Evolutionary conservation across 2,113 vertebrate genomes (phyloP), one percentile per base, ranked within the genome.

Genomic region (Xenopus borealis): DNA sequence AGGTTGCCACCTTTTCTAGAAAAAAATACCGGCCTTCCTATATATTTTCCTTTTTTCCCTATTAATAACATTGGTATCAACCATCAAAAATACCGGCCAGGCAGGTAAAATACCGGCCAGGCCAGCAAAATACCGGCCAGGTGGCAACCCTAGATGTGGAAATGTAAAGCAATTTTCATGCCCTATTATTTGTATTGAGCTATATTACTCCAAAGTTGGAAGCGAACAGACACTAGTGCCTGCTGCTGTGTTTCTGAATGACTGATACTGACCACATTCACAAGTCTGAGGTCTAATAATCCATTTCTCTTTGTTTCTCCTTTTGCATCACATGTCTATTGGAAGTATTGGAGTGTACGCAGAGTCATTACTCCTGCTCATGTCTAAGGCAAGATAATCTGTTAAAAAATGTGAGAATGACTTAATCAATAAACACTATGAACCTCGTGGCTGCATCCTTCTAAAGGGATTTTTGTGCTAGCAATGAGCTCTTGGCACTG

Each of bases 361-460:
- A 30, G 44, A 64, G 67, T 70, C 74, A 69, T 64, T 70, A 61
- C 27, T 63, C 47, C 73, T 45, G 66, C 46, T 77, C 64, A 77
- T 77, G 61, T 70, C 58, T 62, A 70, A 64, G 67, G 66, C 61
- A 77, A 77, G 59, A 70, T 64, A 70, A 77, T 77, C 74, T 64
- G 66, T 70, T 69, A 75, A 69, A 76, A 67, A 76, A 76, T 27
- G 59, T 70, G 74, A 63, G 30, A 70, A 77, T 70, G 53, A 58
- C 67, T 70, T 70, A 77, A 77, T 77, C 74, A 63, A 77, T 77
- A 75, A 75, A 69, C 58, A 64, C 59, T 77, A 64, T 77, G 30
- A 57, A 70, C 47, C 59, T 69, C 64, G 62, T 70, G 73, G 74
- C 74, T 64, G 67, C 66, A 63, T 55, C 59, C 33, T 61, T 45